Evolutionary conservation across 2,888 invertebrate species (phyloP).

Genomic region (Periphyllus acericola): DNA sequence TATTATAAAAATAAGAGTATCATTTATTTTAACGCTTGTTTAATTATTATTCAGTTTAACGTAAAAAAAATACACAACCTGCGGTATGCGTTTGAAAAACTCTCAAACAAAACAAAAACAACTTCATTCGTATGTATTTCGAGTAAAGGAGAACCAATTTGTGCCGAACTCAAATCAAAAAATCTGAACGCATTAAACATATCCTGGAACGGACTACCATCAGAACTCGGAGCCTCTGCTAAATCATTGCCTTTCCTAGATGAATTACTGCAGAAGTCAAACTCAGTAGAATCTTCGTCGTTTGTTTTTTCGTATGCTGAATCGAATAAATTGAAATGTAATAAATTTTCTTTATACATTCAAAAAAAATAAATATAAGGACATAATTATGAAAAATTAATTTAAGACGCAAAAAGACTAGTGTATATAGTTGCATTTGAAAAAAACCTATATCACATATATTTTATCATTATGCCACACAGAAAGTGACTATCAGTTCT

Average conservation of each 20-base stretch:
- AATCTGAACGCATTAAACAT: slow-evolving; percentile 11
- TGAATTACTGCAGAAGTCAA: neutral
- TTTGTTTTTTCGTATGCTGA: neutral
- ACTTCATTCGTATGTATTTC: slow-evolving; percentile 31
- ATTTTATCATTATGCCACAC: no score
- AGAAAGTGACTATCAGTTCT: no score
- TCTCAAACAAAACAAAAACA: neutral
- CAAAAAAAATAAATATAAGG: neutral
- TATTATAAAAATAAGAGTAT: no score
- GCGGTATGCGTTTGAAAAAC: slow-evolving; percentile 16
- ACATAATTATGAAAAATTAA: slow-evolving; percentile 6
- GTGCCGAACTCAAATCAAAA: neutral
- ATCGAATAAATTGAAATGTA: slow-evolving; percentile 4
- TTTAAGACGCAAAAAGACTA: no score
- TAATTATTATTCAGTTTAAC: neutral
- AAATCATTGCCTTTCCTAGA: neutral
- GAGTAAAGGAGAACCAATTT: neutral
- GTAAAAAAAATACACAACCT: slow-evolving; percentile 3
- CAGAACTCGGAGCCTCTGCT: neutral
- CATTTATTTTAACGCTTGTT: neutral
- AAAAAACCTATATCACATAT: no score
- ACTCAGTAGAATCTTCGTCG: neutral
- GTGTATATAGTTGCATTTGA: no score
- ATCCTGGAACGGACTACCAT: neutral
- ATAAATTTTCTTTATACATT: neutral